Conservation (phyloP, 2,113 vertebrate species). For the Catagonus wagneri region DNA sequence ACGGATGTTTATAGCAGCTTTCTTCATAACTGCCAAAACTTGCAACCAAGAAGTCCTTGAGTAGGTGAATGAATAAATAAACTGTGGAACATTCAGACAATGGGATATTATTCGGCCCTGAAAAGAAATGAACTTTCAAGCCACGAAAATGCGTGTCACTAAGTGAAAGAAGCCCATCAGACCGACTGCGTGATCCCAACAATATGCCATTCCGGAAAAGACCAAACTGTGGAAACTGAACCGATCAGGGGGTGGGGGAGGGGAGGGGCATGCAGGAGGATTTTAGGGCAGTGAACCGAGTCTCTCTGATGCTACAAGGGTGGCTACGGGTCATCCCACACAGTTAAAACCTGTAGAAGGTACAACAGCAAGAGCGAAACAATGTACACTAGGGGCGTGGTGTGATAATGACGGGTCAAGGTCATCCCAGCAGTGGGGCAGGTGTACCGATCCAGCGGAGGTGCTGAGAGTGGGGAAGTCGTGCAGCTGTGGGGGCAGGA, state of each 20-base stretch:
- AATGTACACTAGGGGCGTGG: neutral
- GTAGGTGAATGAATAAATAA: neutral
- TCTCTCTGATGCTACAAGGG: neutral
- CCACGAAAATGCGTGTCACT: neutral
- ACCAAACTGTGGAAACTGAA: neutral
- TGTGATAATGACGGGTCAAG: accelerated
- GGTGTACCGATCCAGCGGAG: no score
- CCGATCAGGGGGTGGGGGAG: no score
- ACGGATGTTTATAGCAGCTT: neutral
- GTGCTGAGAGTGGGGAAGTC: neutral
- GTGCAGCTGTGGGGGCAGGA: accelerated
- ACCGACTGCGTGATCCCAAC: no score
- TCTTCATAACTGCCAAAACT: neutral
- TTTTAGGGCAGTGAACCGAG: neutral
- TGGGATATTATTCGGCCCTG: neutral
- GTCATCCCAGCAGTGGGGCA: accelerated
- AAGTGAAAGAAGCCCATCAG: neutral
- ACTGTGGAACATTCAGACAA: neutral
- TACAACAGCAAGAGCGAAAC: neutral
- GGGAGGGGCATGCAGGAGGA: neutral
- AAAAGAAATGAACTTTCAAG: neutral
- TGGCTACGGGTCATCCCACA: no score
- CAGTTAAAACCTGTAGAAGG: neutral
- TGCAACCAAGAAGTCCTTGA: neutral
- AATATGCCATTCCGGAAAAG: neutral